Conservation (phyloP, 1,140 invertebrate genomes). For the fruit fly (Drosophila melanogaster) region DNA sequence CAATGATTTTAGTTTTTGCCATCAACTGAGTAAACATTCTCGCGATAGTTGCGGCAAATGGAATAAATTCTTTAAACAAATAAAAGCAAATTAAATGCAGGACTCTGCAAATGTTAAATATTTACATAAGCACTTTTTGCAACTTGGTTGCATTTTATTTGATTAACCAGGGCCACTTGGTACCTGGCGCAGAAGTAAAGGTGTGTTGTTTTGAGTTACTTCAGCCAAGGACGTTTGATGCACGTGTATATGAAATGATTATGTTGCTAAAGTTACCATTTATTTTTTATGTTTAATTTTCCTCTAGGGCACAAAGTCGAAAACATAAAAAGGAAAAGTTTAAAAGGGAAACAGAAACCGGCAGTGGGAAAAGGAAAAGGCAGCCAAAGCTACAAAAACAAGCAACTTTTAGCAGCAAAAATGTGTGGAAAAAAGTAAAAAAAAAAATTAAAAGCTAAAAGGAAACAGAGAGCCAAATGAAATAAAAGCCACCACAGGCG, state of each 20-base stretch:
- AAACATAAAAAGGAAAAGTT: slow-evolving; percentile 54
- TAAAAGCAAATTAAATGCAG: background rate
- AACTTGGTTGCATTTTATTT: slow-evolving; percentile 7
- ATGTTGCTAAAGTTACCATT: slow-evolving; percentile 48
- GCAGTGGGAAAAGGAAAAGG: slow-evolving; percentile 38
- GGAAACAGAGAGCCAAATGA: slow-evolving; percentile 33
- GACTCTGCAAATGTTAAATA: slow-evolving; percentile 1
- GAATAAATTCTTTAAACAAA: slow-evolving; percentile 7
- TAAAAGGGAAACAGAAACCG: slow-evolving; percentile 52
- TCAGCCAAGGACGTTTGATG: slow-evolving; percentile 22
- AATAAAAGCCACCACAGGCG: slow-evolving; percentile 47
- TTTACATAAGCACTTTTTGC: background rate
- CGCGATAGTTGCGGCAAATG: background rate
- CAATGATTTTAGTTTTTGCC: background rate
- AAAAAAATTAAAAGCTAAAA: slow-evolving; percentile 24
- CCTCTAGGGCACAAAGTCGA: slow-evolving; percentile 44
- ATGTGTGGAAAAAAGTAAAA: slow-evolving; percentile 3
- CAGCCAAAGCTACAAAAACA: slow-evolving; percentile 42
- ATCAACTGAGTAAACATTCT: slow-evolving; percentile 24
- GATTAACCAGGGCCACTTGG: slow-evolving; percentile 8
- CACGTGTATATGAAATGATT: slow-evolving; percentile 46
- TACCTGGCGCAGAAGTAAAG: no score
- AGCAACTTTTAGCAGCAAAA: slow-evolving; percentile 42
- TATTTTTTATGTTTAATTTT: slow-evolving; percentile 25
- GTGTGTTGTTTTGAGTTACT: background rate